Base-by-base conservation (phyloP, 2,888 invertebrate genomes). In the Germaria angustata region DNA sequence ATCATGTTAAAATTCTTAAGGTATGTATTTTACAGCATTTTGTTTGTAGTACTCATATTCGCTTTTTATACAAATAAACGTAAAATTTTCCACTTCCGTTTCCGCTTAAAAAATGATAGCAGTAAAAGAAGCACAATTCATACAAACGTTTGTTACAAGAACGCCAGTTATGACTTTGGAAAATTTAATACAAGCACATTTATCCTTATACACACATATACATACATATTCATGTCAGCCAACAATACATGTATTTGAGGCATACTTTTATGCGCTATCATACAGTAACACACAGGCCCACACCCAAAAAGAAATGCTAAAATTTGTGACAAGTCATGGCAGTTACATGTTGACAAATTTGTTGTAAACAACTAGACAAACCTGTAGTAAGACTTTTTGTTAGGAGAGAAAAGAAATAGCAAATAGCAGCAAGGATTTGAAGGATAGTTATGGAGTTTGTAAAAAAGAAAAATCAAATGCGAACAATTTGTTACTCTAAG, bases 291-390 rank as follows among this genome's bases (percentile, higher is more conserved):
- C 49, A 59, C 11, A 57, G 3, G 9, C n/a, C 11, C 8, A 36
- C 20, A 34, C 17, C 13, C 24, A 46, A 61, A 68, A 68, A 49
- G 49, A 59, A 76, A 66, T 41, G 39, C 9, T 65, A 72, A 51
- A 72, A 66, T 72, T 79, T 72, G 65, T 55, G 39, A 71, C 65
- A 76, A 79, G 57, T 79, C 75, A 78, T 73, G 61, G 44, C 69
- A 75, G 59, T 68, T 79, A 46, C n/a, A n/a, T 71, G 75, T 79
- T 82, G 82, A 79, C 75, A 79, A 82, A 82, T 82, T 79, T 79
- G 71, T 75, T 75, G 75, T 71, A 75, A 79, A 79, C 78, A 82
- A 71, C 73, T 65, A 68, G 22, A 34, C 2, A 66, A 63, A 75
- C 65, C 69, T 63, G 41, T 66, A 75, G 28, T 61, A 61, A 53